These are phyloP conservation scores for Ciconia nigra DNA, from an alignment of 2,797 vertebrate genomes.

Conservation along the genomic window DNA sequence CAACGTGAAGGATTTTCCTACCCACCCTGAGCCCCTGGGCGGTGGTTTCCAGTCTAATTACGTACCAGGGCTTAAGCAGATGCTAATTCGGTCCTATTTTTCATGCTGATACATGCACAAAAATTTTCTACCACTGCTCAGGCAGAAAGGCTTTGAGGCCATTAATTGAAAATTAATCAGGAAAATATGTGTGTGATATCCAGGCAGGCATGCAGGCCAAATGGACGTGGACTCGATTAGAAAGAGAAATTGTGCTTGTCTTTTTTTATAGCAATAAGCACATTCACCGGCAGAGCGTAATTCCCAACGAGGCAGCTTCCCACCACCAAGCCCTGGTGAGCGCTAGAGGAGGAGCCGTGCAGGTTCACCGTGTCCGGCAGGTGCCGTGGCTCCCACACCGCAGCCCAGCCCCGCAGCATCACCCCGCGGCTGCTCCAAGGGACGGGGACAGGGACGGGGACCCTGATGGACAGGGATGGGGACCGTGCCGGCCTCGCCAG, in stretches of 20 bases:
- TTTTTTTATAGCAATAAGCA: background rate
- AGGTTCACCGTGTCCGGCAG: fast-evolving
- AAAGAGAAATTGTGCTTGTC: slow-evolving; percentile 52
- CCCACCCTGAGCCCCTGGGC: background rate
- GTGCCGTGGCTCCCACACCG: background rate
- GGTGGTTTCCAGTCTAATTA: background rate
- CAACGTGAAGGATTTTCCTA: background rate
- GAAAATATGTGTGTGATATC: background rate
- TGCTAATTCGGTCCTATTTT: background rate
- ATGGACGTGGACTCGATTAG: slow-evolving; percentile 56
- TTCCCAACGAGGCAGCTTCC: background rate
- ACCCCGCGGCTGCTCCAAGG: background rate
- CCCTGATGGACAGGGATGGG: background rate
- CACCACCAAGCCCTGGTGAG: background rate
- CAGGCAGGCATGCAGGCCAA: slow-evolving; percentile 52
- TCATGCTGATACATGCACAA: background rate
- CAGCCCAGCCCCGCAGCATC: background rate
- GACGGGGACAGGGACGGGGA: background rate
- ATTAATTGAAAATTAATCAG: slow-evolving; percentile 72
- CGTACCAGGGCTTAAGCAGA: background rate
- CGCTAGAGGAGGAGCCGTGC: too few relatives aligned
- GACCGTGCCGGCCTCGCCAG: fast-evolving
- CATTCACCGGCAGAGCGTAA: slow-evolving; percentile 23
- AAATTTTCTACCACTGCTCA: background rate
- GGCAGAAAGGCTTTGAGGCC: slow-evolving; percentile 17